These are phyloP conservation scores for Pyxicephalus adspersus DNA, from an alignment of 2,113 vertebrate species.

Conservation along the genomic window DNA sequence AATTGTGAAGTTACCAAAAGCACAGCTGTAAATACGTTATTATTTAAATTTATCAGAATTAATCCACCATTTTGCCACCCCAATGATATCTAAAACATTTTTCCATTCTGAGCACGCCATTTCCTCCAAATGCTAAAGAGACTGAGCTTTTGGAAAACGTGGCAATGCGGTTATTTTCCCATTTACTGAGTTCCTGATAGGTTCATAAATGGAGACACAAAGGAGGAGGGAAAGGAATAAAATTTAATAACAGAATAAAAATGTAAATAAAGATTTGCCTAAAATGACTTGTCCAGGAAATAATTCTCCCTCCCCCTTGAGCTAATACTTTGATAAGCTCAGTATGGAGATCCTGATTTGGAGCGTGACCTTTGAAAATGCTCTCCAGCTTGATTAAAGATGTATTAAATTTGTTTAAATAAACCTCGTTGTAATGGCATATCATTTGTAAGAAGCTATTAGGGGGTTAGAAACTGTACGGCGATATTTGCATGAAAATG, in stretches of 20 bases:
- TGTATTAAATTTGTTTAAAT: slow-evolving; percentile 99
- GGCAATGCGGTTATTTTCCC: slow-evolving; percentile 78
- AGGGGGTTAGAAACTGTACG: slow-evolving; percentile 89
- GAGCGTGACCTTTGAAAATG: slow-evolving; percentile 99
- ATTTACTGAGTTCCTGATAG: slow-evolving; percentile 85
- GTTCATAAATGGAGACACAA: slow-evolving; percentile 85
- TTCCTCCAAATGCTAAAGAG: not conserved
- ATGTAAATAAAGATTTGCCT: slow-evolving; percentile 99
- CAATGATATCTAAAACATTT: no score
- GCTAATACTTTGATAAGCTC: slow-evolving; percentile 94
- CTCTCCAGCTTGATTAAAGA: slow-evolving; percentile 99
- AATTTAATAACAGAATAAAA: slow-evolving; percentile 99
- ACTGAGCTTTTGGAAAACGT: slow-evolving; percentile 70
- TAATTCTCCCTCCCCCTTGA: slow-evolving; percentile 92
- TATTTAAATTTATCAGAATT: no score
- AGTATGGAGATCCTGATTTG: slow-evolving; percentile 94
- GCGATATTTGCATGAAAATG: slow-evolving; percentile 99
- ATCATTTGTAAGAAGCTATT: slow-evolving; percentile 99
- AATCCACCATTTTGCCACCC: no score
- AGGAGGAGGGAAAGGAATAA: slow-evolving; percentile 88
- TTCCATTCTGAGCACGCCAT: not conserved
- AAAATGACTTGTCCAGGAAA: slow-evolving; percentile 98
- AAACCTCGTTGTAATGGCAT: slow-evolving; percentile 99
- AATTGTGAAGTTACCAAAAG: no score
- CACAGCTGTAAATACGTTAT: no score